Base-by-base conservation (phyloP, 2,888 invertebrate species). In the Parnassius orleans region DNA sequence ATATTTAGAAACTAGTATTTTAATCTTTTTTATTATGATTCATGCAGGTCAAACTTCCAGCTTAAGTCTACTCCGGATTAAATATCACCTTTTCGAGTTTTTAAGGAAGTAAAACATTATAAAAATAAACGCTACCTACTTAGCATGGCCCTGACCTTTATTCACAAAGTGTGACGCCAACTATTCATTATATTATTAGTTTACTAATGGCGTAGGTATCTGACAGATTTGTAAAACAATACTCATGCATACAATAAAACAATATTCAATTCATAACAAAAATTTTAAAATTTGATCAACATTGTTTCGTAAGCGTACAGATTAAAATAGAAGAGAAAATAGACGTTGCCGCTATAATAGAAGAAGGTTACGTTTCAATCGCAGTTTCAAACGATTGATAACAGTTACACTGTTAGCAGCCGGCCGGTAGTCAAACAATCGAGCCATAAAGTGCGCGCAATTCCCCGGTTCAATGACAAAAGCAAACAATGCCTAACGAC, bases 381-480 rank as follows among this genome's bases (percentile, higher is more conserved):
- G 7, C 33, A 33, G 33, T 33, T 33, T 52, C 33, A n/a, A 58
- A 58, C 7, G 42, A 42, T 33, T 46, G 53, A 33, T 51, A 51
- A 9, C 42, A 44, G 65, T 67, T 66, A 66, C 60, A 63, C 65
- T 69, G 71, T 69, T 63, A 65, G 67, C 71, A 68, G 71, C 67
- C 66, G 65, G 69, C 76, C 68, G 71, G 74, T 74, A 74, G 75
- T 74, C 73, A 71, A 71, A 72, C 74, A 74, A 78, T 76, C 70
- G 66, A 67, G 41, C 50, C 67, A 72, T 73, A 78, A 79, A 78
- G 75, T 76, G 73, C 67, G 68, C 73, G 72, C 79, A 77, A 80
- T 82, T 80, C 77, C 73, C 70, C 77, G 77, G 78, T 83, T 83
- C 85, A 86, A 80, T 84, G 83, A 85, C 86, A 83, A 87, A 76